These are phyloP conservation scores for Sarcophaga rosellei DNA, from an alignment of 2,888 invertebrate genomes.

Conservation along the genomic window DNA sequence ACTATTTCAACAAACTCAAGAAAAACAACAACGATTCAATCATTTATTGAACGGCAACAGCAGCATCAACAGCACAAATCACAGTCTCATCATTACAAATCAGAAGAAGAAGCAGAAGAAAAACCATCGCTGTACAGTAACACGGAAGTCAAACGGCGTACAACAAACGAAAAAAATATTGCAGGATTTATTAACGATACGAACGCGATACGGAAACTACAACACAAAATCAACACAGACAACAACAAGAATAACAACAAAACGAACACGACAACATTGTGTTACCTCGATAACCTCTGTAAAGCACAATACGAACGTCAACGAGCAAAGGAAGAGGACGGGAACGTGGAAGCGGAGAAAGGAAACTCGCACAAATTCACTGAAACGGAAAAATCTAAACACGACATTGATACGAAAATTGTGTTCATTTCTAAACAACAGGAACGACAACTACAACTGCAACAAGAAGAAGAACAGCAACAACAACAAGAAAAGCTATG, in stretches of 20 bases:
- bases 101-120: slow-evolving; percentile 17
- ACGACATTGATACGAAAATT: slow-evolving; percentile 59
- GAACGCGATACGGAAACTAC: slow-evolving; percentile 37
- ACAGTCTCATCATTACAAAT: slow-evolving; percentile 42
- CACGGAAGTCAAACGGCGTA: slow-evolving; percentile 53
- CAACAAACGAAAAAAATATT: slow-evolving; percentile 26
- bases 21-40: slow-evolving; percentile 73
- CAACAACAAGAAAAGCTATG: slow-evolving; percentile 47
- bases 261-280: background rate
- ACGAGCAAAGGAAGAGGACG: slow-evolving; percentile 7
- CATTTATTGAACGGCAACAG: slow-evolving; percentile 63
- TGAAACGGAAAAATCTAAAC: slow-evolving; percentile 20
- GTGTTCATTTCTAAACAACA: slow-evolving; percentile 62
- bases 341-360: background rate
- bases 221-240: slow-evolving; percentile 24
- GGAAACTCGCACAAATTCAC: background rate
- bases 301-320: background rate
- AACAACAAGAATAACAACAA: background rate
- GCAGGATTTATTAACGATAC: slow-evolving; percentile 52
- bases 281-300: background rate
- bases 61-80: background rate
- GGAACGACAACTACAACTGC: slow-evolving; percentile 43
- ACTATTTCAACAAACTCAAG: slow-evolving; percentile 72
- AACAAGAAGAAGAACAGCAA: slow-evolving; percentile 37
- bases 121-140: slow-evolving; percentile 55